Conservation (phyloP, 2,113 vertebrate genomes). For the Salvelinus fontinalis region DNA sequence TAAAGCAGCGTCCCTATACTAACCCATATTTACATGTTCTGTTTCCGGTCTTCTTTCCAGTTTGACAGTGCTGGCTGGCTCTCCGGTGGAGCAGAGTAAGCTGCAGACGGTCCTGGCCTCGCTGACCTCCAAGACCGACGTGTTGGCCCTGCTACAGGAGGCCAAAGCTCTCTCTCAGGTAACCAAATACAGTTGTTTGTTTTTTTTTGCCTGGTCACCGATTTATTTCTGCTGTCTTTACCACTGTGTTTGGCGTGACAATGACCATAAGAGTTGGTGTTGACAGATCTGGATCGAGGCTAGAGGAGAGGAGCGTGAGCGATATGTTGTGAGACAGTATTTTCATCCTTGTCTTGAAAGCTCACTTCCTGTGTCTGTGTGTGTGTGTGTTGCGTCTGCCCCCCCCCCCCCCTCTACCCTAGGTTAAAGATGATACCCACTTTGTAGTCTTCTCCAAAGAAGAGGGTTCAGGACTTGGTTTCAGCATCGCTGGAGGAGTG, state of each 20-base stretch:
- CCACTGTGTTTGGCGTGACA: too few species aligned
- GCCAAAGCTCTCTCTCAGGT: slow-evolving; percentile 81
- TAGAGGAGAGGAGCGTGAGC: too few species aligned
- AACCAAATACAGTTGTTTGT: background rate
- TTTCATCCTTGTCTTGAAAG: background rate
- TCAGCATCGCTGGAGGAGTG: slow-evolving; percentile 88
- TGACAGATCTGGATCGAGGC: too few species aligned
- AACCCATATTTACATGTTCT: background rate
- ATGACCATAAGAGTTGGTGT: too few species aligned
- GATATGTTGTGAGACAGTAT: too few species aligned
- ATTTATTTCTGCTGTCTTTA: too few species aligned
- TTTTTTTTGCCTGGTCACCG: too few species aligned
- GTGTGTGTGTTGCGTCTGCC: slow-evolving; percentile 7
- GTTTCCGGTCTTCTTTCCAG: slow-evolving; percentile 57
- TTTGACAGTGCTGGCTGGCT: slow-evolving; percentile 78
- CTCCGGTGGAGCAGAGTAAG: slow-evolving; percentile 75
- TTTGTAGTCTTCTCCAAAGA: slow-evolving; percentile 89
- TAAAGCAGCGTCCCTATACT: too few species aligned
- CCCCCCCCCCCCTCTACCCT: background rate
- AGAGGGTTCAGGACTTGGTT: slow-evolving; percentile 89
- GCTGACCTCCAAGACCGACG: slow-evolving; percentile 64
- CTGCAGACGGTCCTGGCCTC: slow-evolving; percentile 77
- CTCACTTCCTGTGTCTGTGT: background rate
- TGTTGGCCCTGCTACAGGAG: slow-evolving; percentile 77
- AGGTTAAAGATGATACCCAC: slow-evolving; percentile 80